Evolutionary conservation across 2,888 invertebrate species (phyloP), one percentile per base, ranked within the genome.

Genomic region (Erebia epiphron): DNA sequence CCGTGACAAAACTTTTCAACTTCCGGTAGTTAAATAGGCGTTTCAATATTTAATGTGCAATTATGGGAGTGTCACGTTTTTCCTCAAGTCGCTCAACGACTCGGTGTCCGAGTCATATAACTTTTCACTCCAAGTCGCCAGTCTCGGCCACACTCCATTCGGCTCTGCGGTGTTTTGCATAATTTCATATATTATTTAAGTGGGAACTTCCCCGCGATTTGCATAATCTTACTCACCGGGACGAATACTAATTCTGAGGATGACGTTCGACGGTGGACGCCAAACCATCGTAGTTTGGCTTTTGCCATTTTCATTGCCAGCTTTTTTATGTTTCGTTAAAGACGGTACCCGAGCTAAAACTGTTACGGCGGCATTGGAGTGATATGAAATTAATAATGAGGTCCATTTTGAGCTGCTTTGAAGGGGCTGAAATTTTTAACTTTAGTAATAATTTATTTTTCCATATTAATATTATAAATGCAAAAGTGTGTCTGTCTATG

Each of bases 151-250:
- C 70, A 62, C 62, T 64, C 70, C 61, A 69, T 75, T 77, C 78
- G 76, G 76, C 72, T 74, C 73, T 72, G 75, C 75, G 70, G 62
- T 69, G 79, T 81, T 85, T 83, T 82, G 80, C 83, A 85, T 85
- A 85, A 85, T 83, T 86, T 82, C 84, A 84, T 83, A 84, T 84
- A 84, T 84, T 84, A 83, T 84, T 83, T 83, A 86, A 83, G 82
- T 84, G 79, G 77, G 75, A 83, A 84, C 78, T 84, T 82, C 72
- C 70, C 70, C 75, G 70, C 76, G 74, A 78, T 84, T 84, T 82
- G 78, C 84, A 85, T 86, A 84, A 86, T 84, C 80, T 76, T 72
- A 63, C 76, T 75, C 75, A 71, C 73, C 64, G 43, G 62, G 41
- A 60, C 68, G 80, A 80, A 79, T 80, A 80, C 78, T 79, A 80